Conservation (phyloP, 2,888 invertebrate species). For the Noctua fimbriata region DNA sequence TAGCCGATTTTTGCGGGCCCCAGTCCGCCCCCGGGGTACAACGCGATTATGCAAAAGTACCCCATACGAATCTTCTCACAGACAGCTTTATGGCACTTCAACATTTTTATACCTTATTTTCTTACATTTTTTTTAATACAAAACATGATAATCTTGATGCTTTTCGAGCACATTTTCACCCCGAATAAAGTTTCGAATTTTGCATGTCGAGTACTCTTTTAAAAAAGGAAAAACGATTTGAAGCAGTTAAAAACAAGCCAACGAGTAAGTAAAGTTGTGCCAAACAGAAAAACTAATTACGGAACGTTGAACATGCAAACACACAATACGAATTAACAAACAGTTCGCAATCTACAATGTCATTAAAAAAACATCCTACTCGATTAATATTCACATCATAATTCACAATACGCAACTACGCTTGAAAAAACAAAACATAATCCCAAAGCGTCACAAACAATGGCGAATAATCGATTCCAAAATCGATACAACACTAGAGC, state of each 20-base stretch:
- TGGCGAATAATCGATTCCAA: constrained; percentile 76
- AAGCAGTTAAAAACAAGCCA: constrained; percentile 41
- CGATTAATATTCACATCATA: constrained; percentile 75
- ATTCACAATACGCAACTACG: constrained; percentile 70
- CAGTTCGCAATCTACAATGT: constrained; percentile 56
- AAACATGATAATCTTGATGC: constrained; percentile 53
- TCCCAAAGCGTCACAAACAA: constrained; percentile 74
- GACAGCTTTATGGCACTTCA: constrained; percentile 74
- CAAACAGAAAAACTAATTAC: constrained; percentile 56
- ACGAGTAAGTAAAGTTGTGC: constrained; percentile 25
- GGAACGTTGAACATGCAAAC: constrained; percentile 63
- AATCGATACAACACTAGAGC: constrained; percentile 74
- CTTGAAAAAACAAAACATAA: constrained; percentile 70
- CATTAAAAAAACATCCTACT: constrained; percentile 66
- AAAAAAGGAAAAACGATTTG: constrained; percentile 48
- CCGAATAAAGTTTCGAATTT: constrained; percentile 40
- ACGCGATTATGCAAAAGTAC: constrained; percentile 83
- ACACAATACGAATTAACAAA: constrained; percentile 64
- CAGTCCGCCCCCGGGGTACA: constrained; percentile 70
- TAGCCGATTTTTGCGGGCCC: constrained; percentile 85
- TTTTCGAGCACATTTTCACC: constrained; percentile 51
- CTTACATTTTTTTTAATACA: constrained; percentile 60
- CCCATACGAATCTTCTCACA: constrained; percentile 71
- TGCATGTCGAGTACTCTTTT: constrained; percentile 52
- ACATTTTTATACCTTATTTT: constrained; percentile 66